phyloP scores from a whole-genome alignment of 2,888 invertebrate species.

The Harmothoe impar region DNA sequence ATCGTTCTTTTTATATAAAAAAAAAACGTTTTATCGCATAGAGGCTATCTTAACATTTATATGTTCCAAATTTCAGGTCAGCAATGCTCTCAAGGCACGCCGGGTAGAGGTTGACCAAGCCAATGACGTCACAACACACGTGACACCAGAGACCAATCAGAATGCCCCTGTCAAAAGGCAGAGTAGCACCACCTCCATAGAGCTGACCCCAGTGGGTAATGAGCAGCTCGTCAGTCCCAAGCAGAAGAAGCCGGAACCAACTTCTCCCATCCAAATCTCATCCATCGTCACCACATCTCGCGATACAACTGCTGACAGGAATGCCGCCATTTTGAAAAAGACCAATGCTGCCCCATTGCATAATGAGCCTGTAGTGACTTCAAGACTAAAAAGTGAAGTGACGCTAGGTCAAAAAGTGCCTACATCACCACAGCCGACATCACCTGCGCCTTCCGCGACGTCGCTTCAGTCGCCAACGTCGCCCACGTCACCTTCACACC shows the following conservation, averaged over 20 bases:
- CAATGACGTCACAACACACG: not conserved
- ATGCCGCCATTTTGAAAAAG: not conserved
- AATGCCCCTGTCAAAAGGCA: not conserved
- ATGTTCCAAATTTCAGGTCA: not conserved
- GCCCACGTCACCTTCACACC: not conserved
- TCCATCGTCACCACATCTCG: constrained; percentile 7
- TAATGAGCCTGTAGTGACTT: constrained; percentile 15
- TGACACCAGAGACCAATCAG: constrained; percentile 8
- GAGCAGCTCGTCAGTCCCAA: not conserved
- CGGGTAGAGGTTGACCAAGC: not conserved
- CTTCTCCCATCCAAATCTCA: not conserved
- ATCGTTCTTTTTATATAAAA: no score
- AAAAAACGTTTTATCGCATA: no score
- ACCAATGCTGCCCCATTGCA: not conserved
- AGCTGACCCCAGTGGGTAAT: constrained; percentile 26
- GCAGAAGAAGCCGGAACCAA: not conserved
- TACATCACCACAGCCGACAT: not conserved
- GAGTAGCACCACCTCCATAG: constrained; percentile 43
- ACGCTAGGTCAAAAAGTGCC: not conserved
- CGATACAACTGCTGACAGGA: not conserved
- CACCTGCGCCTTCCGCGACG: not conserved
- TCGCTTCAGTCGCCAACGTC: not conserved
- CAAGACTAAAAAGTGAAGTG: not conserved
- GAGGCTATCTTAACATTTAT: no score
- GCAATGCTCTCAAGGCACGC: constrained; percentile 30